phyloP scores from a whole-genome alignment of 2,797 vertebrate genomes.

The Pygocentrus nattereri region DNA sequence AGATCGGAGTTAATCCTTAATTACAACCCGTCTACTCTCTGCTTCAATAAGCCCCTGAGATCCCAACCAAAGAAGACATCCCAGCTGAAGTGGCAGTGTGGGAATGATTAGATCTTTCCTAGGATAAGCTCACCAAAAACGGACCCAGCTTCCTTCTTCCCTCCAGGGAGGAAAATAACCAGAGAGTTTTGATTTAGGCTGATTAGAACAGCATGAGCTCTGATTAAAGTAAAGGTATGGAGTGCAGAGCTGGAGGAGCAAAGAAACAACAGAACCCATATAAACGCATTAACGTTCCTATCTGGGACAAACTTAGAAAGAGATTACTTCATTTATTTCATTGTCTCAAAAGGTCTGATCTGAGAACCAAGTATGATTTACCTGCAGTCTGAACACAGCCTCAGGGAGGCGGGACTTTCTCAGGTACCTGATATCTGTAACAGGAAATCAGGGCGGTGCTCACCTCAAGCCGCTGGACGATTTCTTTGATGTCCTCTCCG shows the following conservation, averaged over 20 bases:
- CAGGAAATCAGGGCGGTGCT: slow-evolving; percentile 51
- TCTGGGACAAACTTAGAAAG: too few species aligned
- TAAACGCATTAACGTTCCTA: too few species aligned
- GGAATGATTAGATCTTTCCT: slow-evolving; percentile 31
- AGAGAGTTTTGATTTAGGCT: slow-evolving; percentile 17
- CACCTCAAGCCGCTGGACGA: slow-evolving; percentile 94
- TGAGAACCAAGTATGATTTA: too few species aligned
- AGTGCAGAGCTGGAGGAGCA: not conserved
- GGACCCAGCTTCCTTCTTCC: not conserved
- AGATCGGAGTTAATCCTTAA: not conserved
- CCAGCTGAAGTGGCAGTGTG: slow-evolving; percentile 44
- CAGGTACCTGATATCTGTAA: too few species aligned
- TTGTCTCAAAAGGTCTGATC: too few species aligned
- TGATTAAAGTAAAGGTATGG: not conserved
- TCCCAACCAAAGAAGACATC: slow-evolving; percentile 36
- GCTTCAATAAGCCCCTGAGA: slow-evolving; percentile 53
- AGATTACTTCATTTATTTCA: too few species aligned
- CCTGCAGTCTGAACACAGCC: too few species aligned
- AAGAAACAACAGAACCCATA: not conserved
- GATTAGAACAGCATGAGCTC: slow-evolving; percentile 4
- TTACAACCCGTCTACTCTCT: slow-evolving; percentile 28
- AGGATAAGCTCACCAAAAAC: slow-evolving; percentile 30
- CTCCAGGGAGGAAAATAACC: slow-evolving; percentile 11
- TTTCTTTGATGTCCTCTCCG: slow-evolving; percentile 90
- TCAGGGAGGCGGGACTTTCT: too few species aligned